phyloP scores from a whole-genome alignment of 2,797 vertebrate species.

The Neomorphus geoffroyi region DNA sequence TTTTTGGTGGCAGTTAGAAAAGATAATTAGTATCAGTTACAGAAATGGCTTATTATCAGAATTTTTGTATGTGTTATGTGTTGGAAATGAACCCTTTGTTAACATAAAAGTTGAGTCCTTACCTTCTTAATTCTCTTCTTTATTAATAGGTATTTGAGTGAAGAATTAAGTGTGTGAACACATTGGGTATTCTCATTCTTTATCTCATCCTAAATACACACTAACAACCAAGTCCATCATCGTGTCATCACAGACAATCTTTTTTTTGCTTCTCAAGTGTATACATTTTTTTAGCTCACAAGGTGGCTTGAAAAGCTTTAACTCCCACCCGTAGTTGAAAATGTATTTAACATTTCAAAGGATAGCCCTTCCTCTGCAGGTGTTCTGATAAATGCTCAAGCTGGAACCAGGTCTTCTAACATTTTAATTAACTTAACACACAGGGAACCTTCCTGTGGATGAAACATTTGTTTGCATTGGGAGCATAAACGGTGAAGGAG shows the following conservation, averaged over 20 bases:
- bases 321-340: not conserved
- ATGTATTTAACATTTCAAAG: not conserved
- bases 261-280: not conserved
- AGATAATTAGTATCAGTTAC: not conserved
- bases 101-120: not conserved
- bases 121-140: not conserved
- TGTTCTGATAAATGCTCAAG: not conserved
- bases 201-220: not conserved
- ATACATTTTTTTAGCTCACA: not conserved
- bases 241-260: not conserved
- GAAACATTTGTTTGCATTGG: not conserved
- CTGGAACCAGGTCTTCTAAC: not conserved
- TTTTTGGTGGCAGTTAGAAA: not conserved
- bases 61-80: not conserved
- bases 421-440: conserved; percentile 5
- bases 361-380: not conserved
- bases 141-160: not conserved
- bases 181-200: not conserved
- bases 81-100: not conserved
- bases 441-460: not conserved
- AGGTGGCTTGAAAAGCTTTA: not conserved
- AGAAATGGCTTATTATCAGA: not conserved
- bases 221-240: not conserved
- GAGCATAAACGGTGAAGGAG: not conserved
- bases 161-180: not conserved